phyloP scores from a whole-genome alignment of 2,888 invertebrate genomes.

The Odiellus spinosus region DNA sequence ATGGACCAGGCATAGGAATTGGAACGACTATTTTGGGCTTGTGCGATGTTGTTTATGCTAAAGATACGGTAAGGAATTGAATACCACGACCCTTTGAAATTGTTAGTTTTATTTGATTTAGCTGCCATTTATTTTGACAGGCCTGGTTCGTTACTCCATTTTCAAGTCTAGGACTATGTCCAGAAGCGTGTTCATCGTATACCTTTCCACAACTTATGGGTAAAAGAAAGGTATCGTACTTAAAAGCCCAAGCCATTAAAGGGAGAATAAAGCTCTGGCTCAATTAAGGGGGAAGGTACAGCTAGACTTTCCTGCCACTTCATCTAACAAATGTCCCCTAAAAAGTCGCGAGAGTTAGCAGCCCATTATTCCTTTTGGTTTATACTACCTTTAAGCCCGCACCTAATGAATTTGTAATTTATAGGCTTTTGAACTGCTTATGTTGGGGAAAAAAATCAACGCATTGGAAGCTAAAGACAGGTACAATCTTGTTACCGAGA shows the following conservation, averaged over 20 bases:
- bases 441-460: conserved; percentile 56
- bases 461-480: conserved; percentile 59
- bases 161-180: conserved; percentile 58
- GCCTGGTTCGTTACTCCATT: conserved; percentile 83
- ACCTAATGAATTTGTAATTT: too few species aligned
- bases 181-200: conserved; percentile 78
- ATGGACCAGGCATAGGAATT: conserved; percentile 89
- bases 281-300: too few species aligned
- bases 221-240: conserved; percentile 43
- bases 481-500: conserved; percentile 54
- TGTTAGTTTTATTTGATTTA: too few species aligned
- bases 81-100: too few species aligned
- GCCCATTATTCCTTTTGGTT: too few species aligned
- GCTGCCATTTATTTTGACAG: too few species aligned
- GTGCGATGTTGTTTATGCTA: conserved; percentile 74
- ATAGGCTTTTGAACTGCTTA: conserved; percentile 39
- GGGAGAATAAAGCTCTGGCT: too few species aligned
- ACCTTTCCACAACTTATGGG: conserved; percentile 74
- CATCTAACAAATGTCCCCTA: too few species aligned
- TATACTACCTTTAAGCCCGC: too few species aligned
- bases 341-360: too few species aligned
- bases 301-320: too few species aligned
- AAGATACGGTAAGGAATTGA: conserved; percentile 46
- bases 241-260: too few species aligned
- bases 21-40: conserved; percentile 66